Base-by-base conservation (phyloP, 2,797 vertebrate genomes). In the Darevskia mixta region DNA sequence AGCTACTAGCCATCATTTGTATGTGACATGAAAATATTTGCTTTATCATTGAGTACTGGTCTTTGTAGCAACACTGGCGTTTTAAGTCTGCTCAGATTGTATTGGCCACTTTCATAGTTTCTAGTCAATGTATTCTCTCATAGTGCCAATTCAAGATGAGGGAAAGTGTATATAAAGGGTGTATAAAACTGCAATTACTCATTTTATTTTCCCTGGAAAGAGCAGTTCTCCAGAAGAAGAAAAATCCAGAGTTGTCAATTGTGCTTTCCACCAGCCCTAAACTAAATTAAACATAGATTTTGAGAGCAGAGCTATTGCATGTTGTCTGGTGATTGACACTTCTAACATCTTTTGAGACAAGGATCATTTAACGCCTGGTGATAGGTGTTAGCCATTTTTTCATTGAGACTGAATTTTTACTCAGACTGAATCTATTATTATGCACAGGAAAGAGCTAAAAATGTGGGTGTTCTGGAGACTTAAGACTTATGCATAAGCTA, bases 341-440 rank as follows among this genome's bases (percentile, higher is more conserved):
- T 94, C 88, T 38, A 9, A 77, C 11, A n/a, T 85, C 79, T 84
- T 88, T 92, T 88, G 92, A 88, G 77, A 93, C 69, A 71, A 85
- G 79, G 88, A 81, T 87, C 4, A 0, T 89, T 90, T 93, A 83
- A 82, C 77, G 90, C 55, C 82, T 91, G 58, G 20, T 91, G 93
- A 77, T 79, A 83, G n/a, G 86, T 93, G 84, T 90, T 41, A 93
- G 91, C 38, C 27, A 11, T 79, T 72, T 91, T 20, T 86, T 17
- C 87, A 93, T 93, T 73, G 91, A 91, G 94, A 86, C 49, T 86
- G 90, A 83, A 7, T 91, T 90, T 94, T 35, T 58, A 90, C 18
- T 94, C 67, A 92, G 94, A 86, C 90, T 84, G 92, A 90, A 94
- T 72, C 86, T 88, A 84, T 79, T 90, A 86, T 90, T 95, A 93